Evolutionary conservation across 1,140 invertebrate species (phyloP).

Genomic region (Conopomorpha cramerella): DNA sequence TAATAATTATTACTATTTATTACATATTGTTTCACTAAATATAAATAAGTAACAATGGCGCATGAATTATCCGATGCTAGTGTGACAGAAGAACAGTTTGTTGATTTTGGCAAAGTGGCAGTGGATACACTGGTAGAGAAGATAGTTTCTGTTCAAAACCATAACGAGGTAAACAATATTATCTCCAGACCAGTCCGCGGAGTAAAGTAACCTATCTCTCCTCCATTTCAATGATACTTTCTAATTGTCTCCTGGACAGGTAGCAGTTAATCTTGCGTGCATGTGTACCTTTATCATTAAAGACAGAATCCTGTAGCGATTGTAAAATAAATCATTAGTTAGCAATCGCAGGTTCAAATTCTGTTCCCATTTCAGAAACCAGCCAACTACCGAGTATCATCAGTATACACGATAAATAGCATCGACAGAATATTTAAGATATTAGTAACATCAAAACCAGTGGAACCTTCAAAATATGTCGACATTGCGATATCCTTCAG

Average conservation of each 20-base stretch:
- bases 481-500: conserved; percentile 26
- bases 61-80: too few relatives aligned
- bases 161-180: too few relatives aligned
- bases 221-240: not conserved
- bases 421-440: conserved; percentile 38
- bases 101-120: too few relatives aligned
- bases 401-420: conserved; percentile 28
- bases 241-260: not conserved
- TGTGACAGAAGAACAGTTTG: too few relatives aligned
- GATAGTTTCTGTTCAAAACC: too few relatives aligned
- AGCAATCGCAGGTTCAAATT: not conserved
- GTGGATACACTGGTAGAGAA: too few relatives aligned
- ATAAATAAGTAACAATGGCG: too few relatives aligned
- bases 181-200: too few relatives aligned
- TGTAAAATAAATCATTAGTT: not conserved
- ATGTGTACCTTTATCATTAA: not conserved
- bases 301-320: not conserved
- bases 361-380: conserved; percentile 17
- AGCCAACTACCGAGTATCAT: conserved; percentile 30
- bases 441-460: conserved; percentile 19
- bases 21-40: too few relatives aligned
- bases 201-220: not conserved
- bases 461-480: conserved; percentile 20
- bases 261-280: not conserved
- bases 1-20: too few relatives aligned